Evolutionary conservation across 2,113 vertebrate species (phyloP).

Genomic region (Petromus typicus): DNA sequence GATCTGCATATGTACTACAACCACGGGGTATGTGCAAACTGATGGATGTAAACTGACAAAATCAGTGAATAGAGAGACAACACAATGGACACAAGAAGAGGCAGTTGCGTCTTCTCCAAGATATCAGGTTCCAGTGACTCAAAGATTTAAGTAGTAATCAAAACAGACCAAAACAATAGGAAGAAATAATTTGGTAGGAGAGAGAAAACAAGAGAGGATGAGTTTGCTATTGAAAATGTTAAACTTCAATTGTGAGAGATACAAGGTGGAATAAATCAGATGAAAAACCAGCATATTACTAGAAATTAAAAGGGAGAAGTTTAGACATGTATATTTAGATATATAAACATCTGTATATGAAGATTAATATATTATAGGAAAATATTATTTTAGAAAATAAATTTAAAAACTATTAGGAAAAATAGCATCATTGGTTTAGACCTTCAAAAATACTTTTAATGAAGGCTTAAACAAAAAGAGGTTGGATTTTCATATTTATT

Average conservation of each 20-base stretch:
- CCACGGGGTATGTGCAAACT: not conserved
- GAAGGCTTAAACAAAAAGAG: not conserved
- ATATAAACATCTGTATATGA: not conserved
- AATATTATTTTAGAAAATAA: not conserved
- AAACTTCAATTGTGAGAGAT: not conserved
- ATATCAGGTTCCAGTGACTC: not conserved
- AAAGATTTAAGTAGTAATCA: not conserved
- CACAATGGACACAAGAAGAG: not conserved
- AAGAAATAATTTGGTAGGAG: not conserved
- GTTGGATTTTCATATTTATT: not conserved
- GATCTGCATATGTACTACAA: not conserved
- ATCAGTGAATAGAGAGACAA: not conserved
- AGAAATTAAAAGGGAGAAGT: conserved; percentile 11
- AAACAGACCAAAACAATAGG: not conserved
- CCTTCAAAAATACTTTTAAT: conserved; percentile 1
- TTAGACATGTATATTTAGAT: not conserved
- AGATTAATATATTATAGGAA: not conserved
- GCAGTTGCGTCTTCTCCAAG: not conserved
- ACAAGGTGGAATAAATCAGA: not conserved
- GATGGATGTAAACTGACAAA: not conserved
- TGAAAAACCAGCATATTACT: not conserved
- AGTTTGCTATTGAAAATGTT: not conserved
- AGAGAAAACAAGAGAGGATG: not conserved
- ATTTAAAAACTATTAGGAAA: not conserved
- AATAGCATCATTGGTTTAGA: not conserved